Base-by-base conservation (phyloP, 2,113 vertebrate genomes). In the Toxostoma redivivum region DNA sequence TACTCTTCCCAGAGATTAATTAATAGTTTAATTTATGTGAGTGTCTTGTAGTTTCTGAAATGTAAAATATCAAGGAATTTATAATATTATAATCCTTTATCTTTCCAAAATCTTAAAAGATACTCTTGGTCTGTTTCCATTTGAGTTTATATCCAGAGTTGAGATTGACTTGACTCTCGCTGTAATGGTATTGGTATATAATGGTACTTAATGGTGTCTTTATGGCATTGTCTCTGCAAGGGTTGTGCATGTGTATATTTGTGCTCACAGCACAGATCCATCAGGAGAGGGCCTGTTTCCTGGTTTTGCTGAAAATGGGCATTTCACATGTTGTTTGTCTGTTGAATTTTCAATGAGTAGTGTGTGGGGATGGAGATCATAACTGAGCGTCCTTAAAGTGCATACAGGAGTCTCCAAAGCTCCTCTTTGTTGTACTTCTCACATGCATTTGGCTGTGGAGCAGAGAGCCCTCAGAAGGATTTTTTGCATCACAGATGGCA, bases 1-100 rank as follows among this genome's bases (percentile, higher is more conserved):
- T 86, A 40, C 53, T 96, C 66, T 37, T 69, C 44, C 81, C 91
- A 82, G 84, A 90, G 77, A 92, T 78, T 78, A 84, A 94, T 78
- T 80, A 84, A 69, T 73, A 40, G 61, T 45, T 48, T 87, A 88
- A 84, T 90, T 94, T 91, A 87, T 77, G 47, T 28, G 47, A 90
- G 65, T 91, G 47, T 90, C 82, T 85, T 92, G 40, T 65, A 60
- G 80, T 82, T 93, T 82, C 65, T 2, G 6, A 88, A 78, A 86
- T 69, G 28, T 5, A 67, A 86, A 93, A 84, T 57, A 33, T 56
- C 45, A 56, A 64, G 35, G 67, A 86, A 87, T 91, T 92, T 92
- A 67, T 60, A 77, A 23, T 74, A 71, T 42, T 56, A 44, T 21
- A 23, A 61, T 80, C 40, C 30, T 93, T 90, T 72, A 76, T 65